Evolutionary conservation across 2,797 vertebrate genomes (phyloP).

Genomic region (Acestrorhynchus altus): DNA sequence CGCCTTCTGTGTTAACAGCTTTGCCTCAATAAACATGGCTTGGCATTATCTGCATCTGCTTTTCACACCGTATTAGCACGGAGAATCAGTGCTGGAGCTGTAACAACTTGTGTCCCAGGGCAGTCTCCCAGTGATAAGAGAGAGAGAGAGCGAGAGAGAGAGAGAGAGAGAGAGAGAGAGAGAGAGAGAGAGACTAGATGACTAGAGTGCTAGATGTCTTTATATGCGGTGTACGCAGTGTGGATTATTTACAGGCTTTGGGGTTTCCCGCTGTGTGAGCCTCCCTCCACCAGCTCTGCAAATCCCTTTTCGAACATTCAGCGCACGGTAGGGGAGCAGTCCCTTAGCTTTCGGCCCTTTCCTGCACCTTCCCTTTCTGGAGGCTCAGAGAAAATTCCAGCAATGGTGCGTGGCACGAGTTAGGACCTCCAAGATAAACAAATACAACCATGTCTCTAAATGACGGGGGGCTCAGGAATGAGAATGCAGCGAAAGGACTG

Average conservation of each 20-base stretch:
- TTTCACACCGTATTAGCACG: slow-evolving; percentile 69
- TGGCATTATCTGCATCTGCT: slow-evolving; percentile 70
- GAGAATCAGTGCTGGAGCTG: slow-evolving; percentile 42
- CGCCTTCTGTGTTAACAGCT: slow-evolving; percentile 57
- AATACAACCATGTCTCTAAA: neutral
- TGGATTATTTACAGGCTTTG: slow-evolving; percentile 82
- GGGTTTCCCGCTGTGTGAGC: slow-evolving; percentile 79
- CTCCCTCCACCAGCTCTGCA: slow-evolving; percentile 73
- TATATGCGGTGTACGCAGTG: slow-evolving; percentile 74
- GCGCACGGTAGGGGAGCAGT: slow-evolving; percentile 54
- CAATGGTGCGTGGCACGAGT: no score
- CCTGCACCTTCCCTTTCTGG: slow-evolving; percentile 7
- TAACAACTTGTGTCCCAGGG: slow-evolving; percentile 66
- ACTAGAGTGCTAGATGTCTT: slow-evolving; percentile 76
- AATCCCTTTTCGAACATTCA: slow-evolving; percentile 76
- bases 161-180: slow-evolving; percentile 65
- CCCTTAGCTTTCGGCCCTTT: neutral
- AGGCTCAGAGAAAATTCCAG: neutral
- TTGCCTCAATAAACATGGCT: slow-evolving; percentile 72
- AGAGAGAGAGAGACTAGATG: slow-evolving; percentile 56
- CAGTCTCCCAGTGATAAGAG: slow-evolving; percentile 74
- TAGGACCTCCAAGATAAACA: slow-evolving; percentile 15
- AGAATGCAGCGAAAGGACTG: neutral
- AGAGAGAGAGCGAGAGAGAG: slow-evolving; percentile 52
- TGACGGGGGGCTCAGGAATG: neutral